phyloP scores from a whole-genome alignment of 64 coral and sea anemone species.

The Anthopleura sola region DNA sequence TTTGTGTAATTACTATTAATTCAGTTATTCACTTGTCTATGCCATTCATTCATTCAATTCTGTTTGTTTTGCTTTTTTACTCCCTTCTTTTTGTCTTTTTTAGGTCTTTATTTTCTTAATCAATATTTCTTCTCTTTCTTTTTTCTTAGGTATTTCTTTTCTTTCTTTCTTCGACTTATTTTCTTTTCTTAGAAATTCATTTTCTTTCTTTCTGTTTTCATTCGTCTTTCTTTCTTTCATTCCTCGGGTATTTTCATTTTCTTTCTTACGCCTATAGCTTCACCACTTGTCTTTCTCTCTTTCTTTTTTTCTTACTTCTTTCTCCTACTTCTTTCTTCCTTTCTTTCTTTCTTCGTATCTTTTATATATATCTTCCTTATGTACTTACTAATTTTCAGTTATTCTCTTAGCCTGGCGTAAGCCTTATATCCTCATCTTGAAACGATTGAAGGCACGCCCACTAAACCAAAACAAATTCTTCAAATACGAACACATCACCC shows the following conservation, averaged over 20 bases:
- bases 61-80: neutral
- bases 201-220: neutral
- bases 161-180: neutral
- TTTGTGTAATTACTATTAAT: neutral
- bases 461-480: neutral
- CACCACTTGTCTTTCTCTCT: neutral
- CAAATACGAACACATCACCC: neutral
- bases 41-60: neutral
- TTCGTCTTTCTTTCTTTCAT: too few relatives aligned
- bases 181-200: neutral
- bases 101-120: too few relatives aligned
- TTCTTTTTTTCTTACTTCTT: neutral
- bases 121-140: too few relatives aligned
- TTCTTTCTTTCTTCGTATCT: neutral
- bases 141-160: too few relatives aligned
- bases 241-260: neutral
- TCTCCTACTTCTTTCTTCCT: neutral
- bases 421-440: neutral
- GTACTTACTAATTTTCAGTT: neutral
- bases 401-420: neutral
- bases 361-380: neutral
- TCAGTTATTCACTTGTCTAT: neutral
- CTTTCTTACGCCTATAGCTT: too few relatives aligned
- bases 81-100: neutral
- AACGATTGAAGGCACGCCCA: neutral